Conservation (phyloP, 2,888 invertebrate species). For the Drosophila kambysellisi region DNA sequence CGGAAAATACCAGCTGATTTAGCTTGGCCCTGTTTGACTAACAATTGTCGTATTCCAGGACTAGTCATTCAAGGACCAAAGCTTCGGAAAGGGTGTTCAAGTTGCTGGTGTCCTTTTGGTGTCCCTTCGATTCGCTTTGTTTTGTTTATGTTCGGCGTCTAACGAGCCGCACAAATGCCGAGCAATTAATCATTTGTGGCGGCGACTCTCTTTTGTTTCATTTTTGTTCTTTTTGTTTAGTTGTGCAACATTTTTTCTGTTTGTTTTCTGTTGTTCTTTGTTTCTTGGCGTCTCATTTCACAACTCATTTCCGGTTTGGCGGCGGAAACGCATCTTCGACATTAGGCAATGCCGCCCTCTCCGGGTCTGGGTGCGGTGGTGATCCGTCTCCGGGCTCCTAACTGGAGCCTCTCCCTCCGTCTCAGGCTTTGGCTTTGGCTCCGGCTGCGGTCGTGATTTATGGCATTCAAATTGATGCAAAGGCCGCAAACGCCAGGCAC, state of each 20-base stretch:
- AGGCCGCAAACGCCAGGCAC: slow-evolving; percentile 47
- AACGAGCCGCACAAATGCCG: slow-evolving; percentile 64
- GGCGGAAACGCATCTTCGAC: slow-evolving; percentile 69
- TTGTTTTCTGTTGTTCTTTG: slow-evolving; percentile 24
- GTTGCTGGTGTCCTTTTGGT: too few relatives aligned
- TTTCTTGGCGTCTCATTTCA: slow-evolving; percentile 61
- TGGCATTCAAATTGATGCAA: slow-evolving; percentile 63
- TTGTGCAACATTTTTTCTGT: slow-evolving; percentile 3
- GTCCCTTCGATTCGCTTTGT: slow-evolving; percentile 5
- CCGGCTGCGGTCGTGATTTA: slow-evolving; percentile 45
- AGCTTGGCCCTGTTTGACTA: background rate
- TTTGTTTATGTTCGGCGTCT: slow-evolving; percentile 52
- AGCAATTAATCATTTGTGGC: slow-evolving; percentile 60
- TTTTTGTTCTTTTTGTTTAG: background rate
- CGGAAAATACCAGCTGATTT: background rate
- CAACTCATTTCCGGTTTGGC: slow-evolving; percentile 67
- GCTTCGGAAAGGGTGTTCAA: too few relatives aligned
- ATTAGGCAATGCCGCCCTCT: slow-evolving; percentile 28
- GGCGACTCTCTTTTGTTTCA: slow-evolving; percentile 22
- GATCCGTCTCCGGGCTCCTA: background rate
- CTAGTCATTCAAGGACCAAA: too few relatives aligned
- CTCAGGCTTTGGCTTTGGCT: background rate
- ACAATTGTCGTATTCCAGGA: background rate
- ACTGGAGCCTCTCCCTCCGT: background rate
- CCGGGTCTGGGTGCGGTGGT: too few relatives aligned